Conservation (phyloP, 2,797 vertebrate genomes). For the Numenius phaeopus region DNA sequence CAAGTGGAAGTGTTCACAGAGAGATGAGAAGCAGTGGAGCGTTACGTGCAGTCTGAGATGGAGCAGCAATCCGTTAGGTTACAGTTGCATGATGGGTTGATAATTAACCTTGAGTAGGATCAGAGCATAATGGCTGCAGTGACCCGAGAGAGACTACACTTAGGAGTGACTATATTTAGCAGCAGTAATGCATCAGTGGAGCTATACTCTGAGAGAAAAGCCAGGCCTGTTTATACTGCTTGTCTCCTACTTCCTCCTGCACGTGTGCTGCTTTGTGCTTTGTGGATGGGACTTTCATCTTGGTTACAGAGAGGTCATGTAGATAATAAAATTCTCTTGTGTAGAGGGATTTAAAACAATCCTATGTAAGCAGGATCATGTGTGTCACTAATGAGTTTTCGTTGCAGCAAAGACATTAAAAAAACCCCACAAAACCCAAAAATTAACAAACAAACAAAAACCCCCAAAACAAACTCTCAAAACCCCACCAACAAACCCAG, state of each 20-base stretch:
- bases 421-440: not conserved
- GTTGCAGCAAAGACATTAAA: not conserved
- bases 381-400: not conserved
- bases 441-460: too few relatives aligned
- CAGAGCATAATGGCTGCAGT: not conserved
- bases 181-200: not conserved
- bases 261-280: rapidly evolving
- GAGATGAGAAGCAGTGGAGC: not conserved
- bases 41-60: not conserved
- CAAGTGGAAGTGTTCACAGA: not conserved
- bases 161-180: not conserved
- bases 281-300: not conserved
- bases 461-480: too few relatives aligned
- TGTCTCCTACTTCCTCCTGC: not conserved
- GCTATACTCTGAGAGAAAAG: not conserved
- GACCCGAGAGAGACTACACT: not conserved
- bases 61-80: not conserved
- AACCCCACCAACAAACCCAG: rapidly evolving
- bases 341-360: not conserved
- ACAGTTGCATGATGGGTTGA: not conserved
- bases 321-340: not conserved
- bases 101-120: not conserved
- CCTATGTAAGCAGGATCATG: not conserved
- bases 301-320: not conserved
- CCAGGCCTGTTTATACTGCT: not conserved